Percentiles rank a stretch among this genome's conserved stretches.
Evolutionary conservation across 1,140 invertebrate species (phyloP).

Genomic region (Thaumetopoea pityocampa): DNA sequence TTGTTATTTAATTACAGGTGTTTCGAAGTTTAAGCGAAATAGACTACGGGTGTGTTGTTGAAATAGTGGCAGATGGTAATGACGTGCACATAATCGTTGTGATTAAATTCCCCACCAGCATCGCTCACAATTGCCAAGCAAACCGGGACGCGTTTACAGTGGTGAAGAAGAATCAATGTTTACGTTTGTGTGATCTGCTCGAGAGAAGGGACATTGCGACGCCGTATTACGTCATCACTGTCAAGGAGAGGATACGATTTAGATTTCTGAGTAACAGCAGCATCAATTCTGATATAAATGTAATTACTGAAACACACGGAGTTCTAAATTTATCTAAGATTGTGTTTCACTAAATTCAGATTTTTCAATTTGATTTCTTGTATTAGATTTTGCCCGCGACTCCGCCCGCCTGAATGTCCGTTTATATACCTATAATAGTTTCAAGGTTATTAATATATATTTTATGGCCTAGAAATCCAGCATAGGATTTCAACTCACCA

Average conservation of each 20-base stretch:
- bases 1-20: conserved; percentile 30
- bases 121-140: conserved; percentile 30
- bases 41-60: conserved; percentile 49
- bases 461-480: too few species aligned
- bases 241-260: conserved; percentile 38
- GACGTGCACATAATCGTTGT: conserved; percentile 32
- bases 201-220: conserved; percentile 21
- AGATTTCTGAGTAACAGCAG: conserved; percentile 58
- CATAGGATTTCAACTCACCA: too few species aligned
- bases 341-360: too few species aligned
- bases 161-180: conserved; percentile 38
- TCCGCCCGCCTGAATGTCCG: too few species aligned
- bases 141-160: conserved; percentile 45
- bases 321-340: too few species aligned
- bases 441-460: too few species aligned
- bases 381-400: too few species aligned
- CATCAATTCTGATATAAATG: conserved; percentile 54
- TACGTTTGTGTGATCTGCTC: conserved; percentile 39
- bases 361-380: too few species aligned
- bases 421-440: too few species aligned
- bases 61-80: conserved; percentile 31
- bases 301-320: conserved; percentile 23
- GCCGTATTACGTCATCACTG: conserved; percentile 34
- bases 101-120: conserved; percentile 39
- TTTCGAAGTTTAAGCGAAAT: conserved; percentile 39